A percentile compares a stretch with the other conserved stretches of the same genome.
Conservation (phyloP, 2,888 invertebrate genomes). For the Agonopterix arenella region DNA sequence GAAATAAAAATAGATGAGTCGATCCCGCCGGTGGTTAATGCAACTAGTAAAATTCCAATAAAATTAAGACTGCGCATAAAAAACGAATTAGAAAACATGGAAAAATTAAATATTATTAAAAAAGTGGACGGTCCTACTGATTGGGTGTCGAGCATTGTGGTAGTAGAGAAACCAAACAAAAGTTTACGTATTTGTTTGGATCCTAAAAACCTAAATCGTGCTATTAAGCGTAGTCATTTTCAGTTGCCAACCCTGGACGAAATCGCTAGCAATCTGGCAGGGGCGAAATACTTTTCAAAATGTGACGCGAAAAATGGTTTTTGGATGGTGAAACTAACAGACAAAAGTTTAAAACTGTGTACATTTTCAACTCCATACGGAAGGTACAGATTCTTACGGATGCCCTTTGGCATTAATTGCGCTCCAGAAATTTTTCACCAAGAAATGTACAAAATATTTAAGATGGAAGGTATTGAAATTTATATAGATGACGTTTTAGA, state of each 20-base stretch:
- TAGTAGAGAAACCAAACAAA: constrained; percentile 7
- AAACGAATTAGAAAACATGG: constrained; percentile 3
- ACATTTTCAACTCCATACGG: constrained; percentile 10
- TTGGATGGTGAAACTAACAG: constrained; percentile 8
- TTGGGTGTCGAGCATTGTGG: constrained; percentile 9
- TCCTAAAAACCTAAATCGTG: constrained; percentile 6
- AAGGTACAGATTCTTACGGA: constrained; percentile 6
- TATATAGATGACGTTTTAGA: constrained; percentile 7
- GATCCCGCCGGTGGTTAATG: constrained; percentile 5
- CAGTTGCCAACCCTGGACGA: constrained; percentile 9
- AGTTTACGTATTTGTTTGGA: constrained; percentile 10
- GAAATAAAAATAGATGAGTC: constrained; percentile 3
- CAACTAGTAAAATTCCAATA: constrained; percentile 7
- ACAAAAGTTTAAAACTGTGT: constrained; percentile 7
- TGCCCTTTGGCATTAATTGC: constrained; percentile 10
- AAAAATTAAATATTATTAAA: constrained; percentile 3
- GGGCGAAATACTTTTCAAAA: constrained; percentile 10
- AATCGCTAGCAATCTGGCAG: constrained; percentile 6
- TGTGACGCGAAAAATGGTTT: constrained; percentile 11
- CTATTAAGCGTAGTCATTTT: constrained; percentile 9
- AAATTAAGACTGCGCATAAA: constrained; percentile 1
- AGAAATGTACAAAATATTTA: constrained; percentile 12
- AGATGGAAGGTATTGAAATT: constrained; percentile 6
- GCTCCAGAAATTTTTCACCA: constrained; percentile 11
- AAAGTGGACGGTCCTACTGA: constrained; percentile 8